Percentiles rank a stretch among this genome's conserved stretches.
Evolutionary conservation across 2,113 vertebrate genomes (phyloP).

Genomic region (Lepus americanus): DNA sequence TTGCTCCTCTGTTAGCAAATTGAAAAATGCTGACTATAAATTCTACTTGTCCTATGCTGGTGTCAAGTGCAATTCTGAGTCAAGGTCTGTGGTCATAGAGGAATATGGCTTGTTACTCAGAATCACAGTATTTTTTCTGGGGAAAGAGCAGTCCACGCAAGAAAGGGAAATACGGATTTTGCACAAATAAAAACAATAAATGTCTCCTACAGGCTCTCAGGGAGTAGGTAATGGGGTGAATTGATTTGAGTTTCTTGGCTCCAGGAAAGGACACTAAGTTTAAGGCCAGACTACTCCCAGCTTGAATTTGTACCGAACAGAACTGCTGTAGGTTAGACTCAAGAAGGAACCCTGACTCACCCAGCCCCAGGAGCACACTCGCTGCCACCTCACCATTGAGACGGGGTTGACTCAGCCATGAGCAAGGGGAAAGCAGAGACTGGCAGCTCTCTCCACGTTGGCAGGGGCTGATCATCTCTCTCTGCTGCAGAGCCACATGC

Average conservation of each 20-base stretch:
- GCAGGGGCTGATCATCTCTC: neutral
- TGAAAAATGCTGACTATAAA: neutral
- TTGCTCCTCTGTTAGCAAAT: neutral
- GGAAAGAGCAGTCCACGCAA: neutral
- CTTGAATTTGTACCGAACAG: neutral
- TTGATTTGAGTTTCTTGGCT: neutral
- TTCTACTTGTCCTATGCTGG: neutral
- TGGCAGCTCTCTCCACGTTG: neutral
- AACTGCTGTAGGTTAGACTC: neutral
- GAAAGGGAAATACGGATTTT: neutral
- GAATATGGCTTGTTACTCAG: neutral
- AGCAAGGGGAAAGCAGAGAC: accelerated
- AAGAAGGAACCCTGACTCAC: no score
- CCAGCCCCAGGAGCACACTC: no score
- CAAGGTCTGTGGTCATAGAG: neutral
- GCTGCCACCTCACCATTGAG: accelerated
- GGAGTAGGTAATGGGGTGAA: neutral
- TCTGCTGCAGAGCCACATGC: neutral
- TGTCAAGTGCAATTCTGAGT: neutral
- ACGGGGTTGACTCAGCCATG: accelerated
- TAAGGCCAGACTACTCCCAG: neutral
- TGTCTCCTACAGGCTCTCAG: neutral
- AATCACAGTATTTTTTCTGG: neutral
- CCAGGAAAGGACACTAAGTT: neutral
- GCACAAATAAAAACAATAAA: neutral